Percentiles rank a stretch among this genome's conserved stretches.
Evolutionary conservation across 2,113 vertebrate species (phyloP).

Genomic region (Columba livia): DNA sequence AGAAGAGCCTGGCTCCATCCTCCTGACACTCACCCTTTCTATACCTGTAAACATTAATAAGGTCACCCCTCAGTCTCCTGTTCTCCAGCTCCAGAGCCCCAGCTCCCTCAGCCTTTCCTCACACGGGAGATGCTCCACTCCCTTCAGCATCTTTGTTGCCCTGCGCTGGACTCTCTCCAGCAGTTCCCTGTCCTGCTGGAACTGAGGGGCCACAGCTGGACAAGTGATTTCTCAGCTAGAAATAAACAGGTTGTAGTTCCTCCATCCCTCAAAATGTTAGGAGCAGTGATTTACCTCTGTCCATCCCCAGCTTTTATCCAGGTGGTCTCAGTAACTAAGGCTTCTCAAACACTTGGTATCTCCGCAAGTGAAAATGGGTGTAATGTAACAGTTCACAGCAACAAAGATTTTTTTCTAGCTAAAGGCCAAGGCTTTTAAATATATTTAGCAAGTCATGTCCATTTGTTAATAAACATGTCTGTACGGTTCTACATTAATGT

Average conservation of each 20-base stretch:
- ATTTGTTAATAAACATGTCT: neutral
- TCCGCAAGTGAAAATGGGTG: neutral
- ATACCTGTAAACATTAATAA: no score
- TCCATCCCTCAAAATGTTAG: neutral
- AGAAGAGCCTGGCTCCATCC: no score
- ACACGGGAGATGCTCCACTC: no score
- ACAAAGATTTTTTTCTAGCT: neutral
- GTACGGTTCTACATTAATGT: neutral
- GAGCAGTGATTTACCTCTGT: neutral
- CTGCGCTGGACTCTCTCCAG: no score
- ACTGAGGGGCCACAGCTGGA: no score
- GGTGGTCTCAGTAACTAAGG: neutral
- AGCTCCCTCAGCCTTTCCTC: no score
- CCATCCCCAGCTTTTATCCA: accelerated
- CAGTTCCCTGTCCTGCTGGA: no score
- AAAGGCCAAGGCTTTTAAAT: neutral
- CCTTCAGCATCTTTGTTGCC: no score
- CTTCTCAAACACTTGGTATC: neutral
- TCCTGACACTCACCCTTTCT: no score
- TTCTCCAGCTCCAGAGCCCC: no score
- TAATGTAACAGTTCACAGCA: neutral
- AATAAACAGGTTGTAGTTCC: neutral
- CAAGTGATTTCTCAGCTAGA: neutral
- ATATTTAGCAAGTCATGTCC: neutral
- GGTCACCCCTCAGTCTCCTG: no score